Percentiles rank a stretch among this genome's conserved stretches.
These are phyloP conservation scores for Ophioninae sp. DNA, from an alignment of 2,888 invertebrate genomes.

Conservation along the genomic window DNA sequence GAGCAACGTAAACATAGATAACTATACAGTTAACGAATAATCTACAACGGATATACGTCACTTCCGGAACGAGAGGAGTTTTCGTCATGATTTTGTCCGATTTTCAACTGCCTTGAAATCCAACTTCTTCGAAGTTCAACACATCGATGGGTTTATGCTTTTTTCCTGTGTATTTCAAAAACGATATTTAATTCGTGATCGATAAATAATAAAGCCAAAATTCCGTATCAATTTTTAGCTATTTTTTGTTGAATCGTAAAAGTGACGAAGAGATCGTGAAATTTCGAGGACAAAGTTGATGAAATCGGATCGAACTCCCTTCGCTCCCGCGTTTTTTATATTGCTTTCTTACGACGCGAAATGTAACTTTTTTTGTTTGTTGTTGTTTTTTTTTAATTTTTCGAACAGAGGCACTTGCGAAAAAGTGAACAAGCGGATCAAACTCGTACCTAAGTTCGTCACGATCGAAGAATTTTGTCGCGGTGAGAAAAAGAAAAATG, in stretches of 20 bases:
- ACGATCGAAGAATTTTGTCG: background rate
- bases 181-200: too few relatives aligned
- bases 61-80: background rate
- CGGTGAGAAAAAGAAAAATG: background rate
- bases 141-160: too few relatives aligned
- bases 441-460: background rate
- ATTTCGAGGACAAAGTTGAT: background rate
- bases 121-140: too few relatives aligned
- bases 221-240: too few relatives aligned
- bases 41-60: conserved; percentile 62
- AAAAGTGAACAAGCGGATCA: background rate
- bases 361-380: background rate
- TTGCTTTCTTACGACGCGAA: background rate
- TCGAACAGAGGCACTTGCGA: background rate
- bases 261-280: background rate
- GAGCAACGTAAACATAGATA: conserved; percentile 60
- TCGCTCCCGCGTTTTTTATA: background rate
- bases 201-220: too few relatives aligned
- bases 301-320: background rate
- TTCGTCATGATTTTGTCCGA: conserved; percentile 15
- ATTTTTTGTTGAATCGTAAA: background rate
- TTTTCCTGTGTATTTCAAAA: too few relatives aligned
- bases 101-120: background rate
- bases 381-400: background rate
- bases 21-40: conserved; percentile 67